Evolutionary conservation across 2,888 invertebrate species (phyloP), one percentile per base, ranked within the genome.

Genomic region (Drosophila falleni): DNA sequence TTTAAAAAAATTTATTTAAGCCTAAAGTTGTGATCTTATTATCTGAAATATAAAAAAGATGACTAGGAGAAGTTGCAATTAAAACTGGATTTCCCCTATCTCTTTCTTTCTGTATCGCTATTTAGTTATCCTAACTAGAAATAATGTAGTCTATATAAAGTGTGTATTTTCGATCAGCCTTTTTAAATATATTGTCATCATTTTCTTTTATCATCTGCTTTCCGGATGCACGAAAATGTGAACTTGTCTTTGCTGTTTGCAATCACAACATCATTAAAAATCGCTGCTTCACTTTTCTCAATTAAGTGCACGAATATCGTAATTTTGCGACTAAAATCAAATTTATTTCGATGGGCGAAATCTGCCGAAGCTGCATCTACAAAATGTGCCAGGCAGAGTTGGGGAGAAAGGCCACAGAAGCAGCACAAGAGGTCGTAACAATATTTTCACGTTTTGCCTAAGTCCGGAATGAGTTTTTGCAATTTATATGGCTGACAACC

Each of bases 381-480:
- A 42, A 31, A 19, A 35, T 49, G 26, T 58, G 16, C 0, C 15
- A 10, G 11, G 31, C 13, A n/a, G n/a, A 23, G n/a, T 8, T 1
- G n/a, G 31, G 29, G 37, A 23, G n/a, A 8, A 16, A 11, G 37
- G 37, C 41, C 54, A 19, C 23, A 65, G 49, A 19, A 67, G 54
- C 42, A 44, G 44, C 51, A 71, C 33, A 68, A 70, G 74, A 87
- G 89, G 89, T 90, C 90, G 71, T 90, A 89, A 89, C 89, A 89
- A 90, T 90, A 91, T 91, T 90, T 90, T 88, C 83, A 84, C 86
- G 87, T 87, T 89, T 87, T 82, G 80, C 85, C 89, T 87, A 87
- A 89, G 89, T 85, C 87, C 80, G 85, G 87, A 89, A 89, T 87
- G 89, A 75, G 82, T 81, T 89, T 84, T 71, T 71, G 79, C 71